Percentiles rank a stretch among this genome's conserved stretches.
phyloP scores from a whole-genome alignment of 2,888 invertebrate genomes.

The Catonia carolina region DNA sequence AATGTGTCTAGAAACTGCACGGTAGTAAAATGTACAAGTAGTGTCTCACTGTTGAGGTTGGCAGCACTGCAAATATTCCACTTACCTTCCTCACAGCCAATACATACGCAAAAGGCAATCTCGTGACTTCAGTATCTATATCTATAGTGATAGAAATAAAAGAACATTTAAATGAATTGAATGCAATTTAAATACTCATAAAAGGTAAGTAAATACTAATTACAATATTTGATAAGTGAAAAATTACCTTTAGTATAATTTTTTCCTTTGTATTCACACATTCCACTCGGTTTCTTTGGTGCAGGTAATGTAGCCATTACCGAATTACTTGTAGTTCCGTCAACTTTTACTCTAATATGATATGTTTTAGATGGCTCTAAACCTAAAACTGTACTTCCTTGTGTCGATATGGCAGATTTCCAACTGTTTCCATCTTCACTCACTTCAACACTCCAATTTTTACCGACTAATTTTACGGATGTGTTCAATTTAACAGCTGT shows the following conservation, averaged over 20 bases:
- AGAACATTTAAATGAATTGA: too few species aligned
- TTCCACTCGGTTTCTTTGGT: constrained; percentile 23
- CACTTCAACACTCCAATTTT: constrained; percentile 41
- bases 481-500: constrained; percentile 43
- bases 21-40: too few species aligned
- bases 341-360: constrained; percentile 41
- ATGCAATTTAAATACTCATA: too few species aligned
- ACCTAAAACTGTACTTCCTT: constrained; percentile 31
- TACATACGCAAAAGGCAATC: too few species aligned
- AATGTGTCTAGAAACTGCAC: too few species aligned
- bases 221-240: too few species aligned
- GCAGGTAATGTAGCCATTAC: constrained; percentile 32
- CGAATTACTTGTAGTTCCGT: constrained; percentile 36
- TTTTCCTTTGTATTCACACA: constrained; percentile 40
- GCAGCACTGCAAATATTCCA: too few species aligned
- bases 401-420: constrained; percentile 35
- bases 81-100: too few species aligned
- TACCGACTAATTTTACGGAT: constrained; percentile 40
- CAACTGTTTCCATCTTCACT: constrained; percentile 44
- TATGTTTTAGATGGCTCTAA: constrained; percentile 43
- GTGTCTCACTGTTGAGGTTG: too few species aligned
- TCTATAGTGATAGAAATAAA: too few species aligned
- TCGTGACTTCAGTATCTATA: too few species aligned
- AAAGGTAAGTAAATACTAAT: too few species aligned
- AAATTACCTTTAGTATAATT: constrained; percentile 37